Base-by-base conservation (phyloP, 2,888 invertebrate species). In the Enchytraeus crypticus region DNA sequence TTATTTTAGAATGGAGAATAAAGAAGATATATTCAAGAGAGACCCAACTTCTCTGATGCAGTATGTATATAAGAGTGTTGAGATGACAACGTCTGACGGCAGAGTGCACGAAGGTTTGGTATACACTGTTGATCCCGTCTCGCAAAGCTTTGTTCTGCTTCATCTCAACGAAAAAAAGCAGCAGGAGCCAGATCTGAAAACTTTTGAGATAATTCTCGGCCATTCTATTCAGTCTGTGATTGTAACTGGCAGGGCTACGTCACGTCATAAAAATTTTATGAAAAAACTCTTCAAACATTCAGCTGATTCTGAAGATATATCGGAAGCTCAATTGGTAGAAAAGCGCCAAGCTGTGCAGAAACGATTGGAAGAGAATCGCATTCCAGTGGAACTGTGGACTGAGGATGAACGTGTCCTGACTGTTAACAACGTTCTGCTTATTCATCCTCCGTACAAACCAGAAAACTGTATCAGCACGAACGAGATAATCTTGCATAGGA, bases 51-150 rank as follows among this genome's bases (percentile, higher is more conserved):
- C 74, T 34, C 73, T 73, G 72, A 70, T 74, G 69, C 70, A 72
- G 55, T 74, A 71, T 65, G 68, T 77, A 2, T 70, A 75, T 64
- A 74, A 73, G 62, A 69, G 76, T 61, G 74, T 77, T 18, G 65
- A 68, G 43, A 69, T 77, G 5, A 60, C 64, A 0, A 71, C 72
- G 14, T 70, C 68, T n/a, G 72, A 75, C 65, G 73, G 70, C 0
- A 38, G 54, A 1, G 68, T 71, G 45, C 70, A 74, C 60, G 66
- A 63, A 23, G 78, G 78, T 3, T 70, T 72, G 69, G 74, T 77
- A 1, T 77, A 74, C 64, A 78, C 78, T 0, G 66, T 78, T 5
- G 78, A 78, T 59, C 78, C 78, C 14, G 78, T 77, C 29, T 73
- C 76, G 3, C 71, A 73, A 62, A 73, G 69, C 43, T 62, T 74